Conservation (phyloP, 2,888 invertebrate genomes). For the Philopedon plagiatum region DNA sequence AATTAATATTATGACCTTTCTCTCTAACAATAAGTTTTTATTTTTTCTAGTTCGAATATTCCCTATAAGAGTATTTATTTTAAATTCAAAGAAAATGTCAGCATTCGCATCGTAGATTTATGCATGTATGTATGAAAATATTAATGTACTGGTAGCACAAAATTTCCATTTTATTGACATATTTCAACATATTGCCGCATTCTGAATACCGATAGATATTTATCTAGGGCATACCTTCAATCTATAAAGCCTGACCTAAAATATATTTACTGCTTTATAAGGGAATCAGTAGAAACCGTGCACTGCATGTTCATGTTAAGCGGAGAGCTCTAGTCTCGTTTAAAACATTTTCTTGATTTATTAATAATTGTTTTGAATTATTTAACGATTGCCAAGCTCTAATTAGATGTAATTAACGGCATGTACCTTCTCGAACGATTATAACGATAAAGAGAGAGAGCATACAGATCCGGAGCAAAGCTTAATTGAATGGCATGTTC, state of each 20-base stretch:
- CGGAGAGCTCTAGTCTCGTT: slow-evolving; percentile 29
- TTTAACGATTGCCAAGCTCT: slow-evolving; percentile 46
- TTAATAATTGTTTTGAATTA: slow-evolving; percentile 53
- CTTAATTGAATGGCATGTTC: slow-evolving; percentile 58
- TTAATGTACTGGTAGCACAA: not conserved
- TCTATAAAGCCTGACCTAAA: slow-evolving; percentile 38
- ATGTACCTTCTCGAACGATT: slow-evolving; percentile 46
- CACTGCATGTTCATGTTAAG: slow-evolving; percentile 28
- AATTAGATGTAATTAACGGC: slow-evolving; percentile 56
- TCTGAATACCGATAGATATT: slow-evolving; percentile 23
- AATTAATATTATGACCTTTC: no score
- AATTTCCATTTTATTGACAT: slow-evolving; percentile 38
- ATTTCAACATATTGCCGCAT: slow-evolving; percentile 24
- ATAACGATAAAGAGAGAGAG: slow-evolving; percentile 26
- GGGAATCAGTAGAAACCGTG: slow-evolving; percentile 48
- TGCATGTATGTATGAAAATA: not conserved
- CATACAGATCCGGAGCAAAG: slow-evolving; percentile 35
- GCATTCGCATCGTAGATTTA: not conserved
- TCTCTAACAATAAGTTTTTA: no score
- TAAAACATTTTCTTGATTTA: slow-evolving; percentile 45
- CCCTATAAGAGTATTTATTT: not conserved
- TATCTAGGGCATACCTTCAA: slow-evolving; percentile 46
- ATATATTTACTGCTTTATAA: slow-evolving; percentile 45
- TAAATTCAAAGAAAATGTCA: not conserved
- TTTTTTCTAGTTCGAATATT: not conserved